Conservation (phyloP, 2,113 vertebrate species). For the Corythornis madagascariensis region DNA sequence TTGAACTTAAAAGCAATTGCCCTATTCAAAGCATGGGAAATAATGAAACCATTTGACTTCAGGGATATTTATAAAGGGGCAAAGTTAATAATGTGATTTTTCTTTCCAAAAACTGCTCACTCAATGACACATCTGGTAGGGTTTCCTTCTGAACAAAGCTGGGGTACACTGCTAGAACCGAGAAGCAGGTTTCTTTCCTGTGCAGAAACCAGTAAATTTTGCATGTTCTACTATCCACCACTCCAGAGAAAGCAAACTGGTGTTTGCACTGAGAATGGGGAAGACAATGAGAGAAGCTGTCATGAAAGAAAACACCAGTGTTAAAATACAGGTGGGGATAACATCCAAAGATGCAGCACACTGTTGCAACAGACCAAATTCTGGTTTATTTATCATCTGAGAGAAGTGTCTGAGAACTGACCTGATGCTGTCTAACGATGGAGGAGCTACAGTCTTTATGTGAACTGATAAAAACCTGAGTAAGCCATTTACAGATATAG, state of each 20-base stretch:
- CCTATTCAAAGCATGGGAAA: not conserved
- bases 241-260: not conserved
- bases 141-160: not conserved
- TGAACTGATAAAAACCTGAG: not conserved
- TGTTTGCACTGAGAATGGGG: not conserved
- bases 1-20: not conserved
- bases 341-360: not conserved
- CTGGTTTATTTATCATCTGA: not conserved
- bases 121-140: not conserved
- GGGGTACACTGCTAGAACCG: not conserved
- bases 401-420: not conserved
- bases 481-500: not conserved
- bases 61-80: not conserved
- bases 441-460: not conserved
- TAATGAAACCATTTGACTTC: not conserved
- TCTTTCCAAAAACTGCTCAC: not conserved
- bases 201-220: not conserved
- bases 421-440: rapidly evolving
- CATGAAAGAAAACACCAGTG: not conserved
- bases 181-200: not conserved
- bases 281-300: not conserved
- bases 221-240: not conserved
- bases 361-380: not conserved
- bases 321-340: not conserved
- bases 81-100: not conserved